Evolutionary conservation across 2,888 invertebrate species (phyloP), one percentile per base, ranked within the genome.

Genomic region (Hipparchia sbordonii): DNA sequence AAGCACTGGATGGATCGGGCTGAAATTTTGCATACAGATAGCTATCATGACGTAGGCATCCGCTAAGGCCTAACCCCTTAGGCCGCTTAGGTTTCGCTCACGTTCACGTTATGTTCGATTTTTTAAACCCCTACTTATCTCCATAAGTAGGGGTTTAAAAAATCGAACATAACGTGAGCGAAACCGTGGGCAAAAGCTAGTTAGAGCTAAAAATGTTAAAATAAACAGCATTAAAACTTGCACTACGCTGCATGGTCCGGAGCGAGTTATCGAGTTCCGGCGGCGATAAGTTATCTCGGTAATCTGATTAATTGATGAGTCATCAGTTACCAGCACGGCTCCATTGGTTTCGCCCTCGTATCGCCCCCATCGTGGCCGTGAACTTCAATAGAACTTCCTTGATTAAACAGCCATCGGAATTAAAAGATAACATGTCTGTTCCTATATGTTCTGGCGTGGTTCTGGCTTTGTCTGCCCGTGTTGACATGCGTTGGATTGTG

Each of bases 221-320:
- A 51, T 7, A 51, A 33, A 12, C 60, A 60, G 39, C 5, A 6
- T 33, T 60, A 59, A 65, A 68, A 33, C 6, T 6, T 61, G 62
- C 56, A 70, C 9, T 48, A 13, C 46, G 52, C n/a, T 2, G 6
- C 9, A 67, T 59, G 57, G 65, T 71, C 68, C 61, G 59, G 57
- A 54, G 46, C 59, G 39, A 62, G 73, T 78, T 79, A 79, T 78
- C 77, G 76, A 76, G 52, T 68, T 70, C 48, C 70, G 67, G 76
- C 74, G n/a, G 77, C 83, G 88, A 87, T 89, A 90, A 82, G 81
- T 84, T 89, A 90, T 90, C 89, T 84, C 77, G 72, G 78, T 88
- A 89, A 91, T 92, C 89, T 84, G 87, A 89, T 90, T 91, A 90
- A 89, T 90, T 88, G 85, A 84, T 74, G 74, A 72, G 60, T 74